These are phyloP conservation scores for Meteorus colon DNA, from an alignment of 2,888 invertebrate species.

Conservation along the genomic window DNA sequence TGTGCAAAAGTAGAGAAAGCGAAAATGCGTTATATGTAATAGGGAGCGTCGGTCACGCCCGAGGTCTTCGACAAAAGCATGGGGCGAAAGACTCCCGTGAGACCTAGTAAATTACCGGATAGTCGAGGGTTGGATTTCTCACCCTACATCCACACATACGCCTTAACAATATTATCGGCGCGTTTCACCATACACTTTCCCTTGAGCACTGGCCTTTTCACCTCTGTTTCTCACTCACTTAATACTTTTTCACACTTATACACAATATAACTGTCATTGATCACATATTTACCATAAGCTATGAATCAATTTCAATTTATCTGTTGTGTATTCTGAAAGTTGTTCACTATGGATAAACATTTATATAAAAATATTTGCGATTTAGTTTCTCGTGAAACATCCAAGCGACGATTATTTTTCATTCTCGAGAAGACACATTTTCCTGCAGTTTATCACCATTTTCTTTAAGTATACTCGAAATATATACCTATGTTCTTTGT, in stretches of 20 bases:
- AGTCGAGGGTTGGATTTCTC: conserved; percentile 27
- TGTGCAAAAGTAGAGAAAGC: conserved; percentile 21
- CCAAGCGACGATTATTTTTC: conserved; percentile 61
- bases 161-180: conserved; percentile 49
- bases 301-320: conserved; percentile 12
- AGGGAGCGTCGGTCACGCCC: conserved; percentile 18
- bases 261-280: not conserved
- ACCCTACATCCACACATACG: conserved; percentile 31
- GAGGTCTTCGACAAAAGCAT: conserved; percentile 46
- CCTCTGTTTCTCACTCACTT: not conserved
- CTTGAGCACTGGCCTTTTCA: conserved; percentile 16
- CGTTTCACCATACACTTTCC: conserved; percentile 17
- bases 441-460: conserved; percentile 63
- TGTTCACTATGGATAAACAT: conserved; percentile 36
- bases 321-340: conserved; percentile 37
- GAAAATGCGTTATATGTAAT: conserved; percentile 26
- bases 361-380: not conserved
- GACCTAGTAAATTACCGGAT: conserved; percentile 46
- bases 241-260: not conserved
- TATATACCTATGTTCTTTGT: not conserved
- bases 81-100: conserved; percentile 42
- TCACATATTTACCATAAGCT: not conserved
- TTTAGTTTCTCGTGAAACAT: conserved; percentile 54
- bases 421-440: conserved; percentile 61
- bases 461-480: conserved; percentile 36